These are phyloP conservation scores for Monopis laevigella DNA, from an alignment of 2,888 invertebrate species.

Conservation along the genomic window DNA sequence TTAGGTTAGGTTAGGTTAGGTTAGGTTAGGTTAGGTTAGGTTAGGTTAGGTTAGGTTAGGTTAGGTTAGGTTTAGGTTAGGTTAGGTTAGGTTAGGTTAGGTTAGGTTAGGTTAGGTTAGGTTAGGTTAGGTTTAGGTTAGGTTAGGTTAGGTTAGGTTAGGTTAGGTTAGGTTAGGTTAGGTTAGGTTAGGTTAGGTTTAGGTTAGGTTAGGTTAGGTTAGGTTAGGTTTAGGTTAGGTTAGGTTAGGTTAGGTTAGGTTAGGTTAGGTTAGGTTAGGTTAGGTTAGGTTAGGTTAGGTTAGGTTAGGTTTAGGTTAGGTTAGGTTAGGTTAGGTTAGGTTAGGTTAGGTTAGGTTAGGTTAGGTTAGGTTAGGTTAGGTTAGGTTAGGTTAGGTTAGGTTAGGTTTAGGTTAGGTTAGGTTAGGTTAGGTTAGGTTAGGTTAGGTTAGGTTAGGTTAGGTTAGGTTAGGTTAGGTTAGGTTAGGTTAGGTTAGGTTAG, in stretches of 20 bases:
- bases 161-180: slow-evolving; percentile 16
- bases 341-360: slow-evolving; percentile 13
- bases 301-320: slow-evolving; percentile 13
- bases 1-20: slow-evolving; percentile 24
- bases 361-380: slow-evolving; percentile 13
- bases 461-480: slow-evolving; percentile 15
- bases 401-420: slow-evolving; percentile 11
- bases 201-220: slow-evolving; percentile 13
- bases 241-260: slow-evolving; percentile 12
- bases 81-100: slow-evolving; percentile 17
- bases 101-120: slow-evolving; percentile 17
- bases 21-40: slow-evolving; percentile 25
- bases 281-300: slow-evolving; percentile 13
- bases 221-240: slow-evolving; percentile 12
- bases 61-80: slow-evolving; percentile 18
- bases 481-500: slow-evolving; percentile 14
- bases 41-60: slow-evolving; percentile 24
- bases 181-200: slow-evolving; percentile 16
- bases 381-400: slow-evolving; percentile 13
- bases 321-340: slow-evolving; percentile 13
- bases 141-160: slow-evolving; percentile 17
- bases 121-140: slow-evolving; percentile 17
- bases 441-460: slow-evolving; percentile 14
- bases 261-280: slow-evolving; percentile 13
- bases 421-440: slow-evolving; percentile 13